Evolutionary conservation across 2,797 vertebrate genomes (phyloP), one percentile per base, ranked within the genome.

Genomic region (Corythornis leucogaster): DNA sequence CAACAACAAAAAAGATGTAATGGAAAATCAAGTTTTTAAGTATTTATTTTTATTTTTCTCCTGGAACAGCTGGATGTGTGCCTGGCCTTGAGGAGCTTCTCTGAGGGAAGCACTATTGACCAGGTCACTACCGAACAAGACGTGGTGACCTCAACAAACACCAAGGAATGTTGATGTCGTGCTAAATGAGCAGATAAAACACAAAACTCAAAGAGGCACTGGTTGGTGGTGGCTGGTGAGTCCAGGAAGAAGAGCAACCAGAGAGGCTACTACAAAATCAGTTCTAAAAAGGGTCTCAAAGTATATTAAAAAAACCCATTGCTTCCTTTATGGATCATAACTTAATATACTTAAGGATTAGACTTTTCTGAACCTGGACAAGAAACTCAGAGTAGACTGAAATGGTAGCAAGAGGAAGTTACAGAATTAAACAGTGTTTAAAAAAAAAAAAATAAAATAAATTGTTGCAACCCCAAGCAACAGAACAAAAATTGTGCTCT

Each of bases 401-500:
- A 83, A 75, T 0, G 15, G 14, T 51, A 73, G 3, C 11, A 42
- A 14, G 4, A 2, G 9, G 12, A 85, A 48, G 15, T 22, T 61
- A 31, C 4, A 43, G 45, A 82, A 46, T 50, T 6, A 73, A 22
- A 6, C 3, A 21, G 1, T 26, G 15, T 42, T 87, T 17, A 42
- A 68, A 78, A 54, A 2, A 45, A 26, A 50, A 50, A 12, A 50
- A 25, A 15, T 35, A 35, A 35, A 35, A 33, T 33, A 35, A 26
- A 10, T 5, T 59, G 3, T 13, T 12, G 3, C 15, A 73, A 58
- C 4, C 4, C 2, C 7, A 50, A 54, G 4, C 4, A 79, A 50
- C 0, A 3, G 12, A 79, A 33, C 1, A 76, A 85, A 63, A 62
- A 43, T 74, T 0, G 1, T 54, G 4, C 4, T 74, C 18, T 15